A percentile compares a stretch with the other conserved stretches of the same genome.
Conservation (phyloP, 2,113 vertebrate species). For the Coturnix japonica region DNA sequence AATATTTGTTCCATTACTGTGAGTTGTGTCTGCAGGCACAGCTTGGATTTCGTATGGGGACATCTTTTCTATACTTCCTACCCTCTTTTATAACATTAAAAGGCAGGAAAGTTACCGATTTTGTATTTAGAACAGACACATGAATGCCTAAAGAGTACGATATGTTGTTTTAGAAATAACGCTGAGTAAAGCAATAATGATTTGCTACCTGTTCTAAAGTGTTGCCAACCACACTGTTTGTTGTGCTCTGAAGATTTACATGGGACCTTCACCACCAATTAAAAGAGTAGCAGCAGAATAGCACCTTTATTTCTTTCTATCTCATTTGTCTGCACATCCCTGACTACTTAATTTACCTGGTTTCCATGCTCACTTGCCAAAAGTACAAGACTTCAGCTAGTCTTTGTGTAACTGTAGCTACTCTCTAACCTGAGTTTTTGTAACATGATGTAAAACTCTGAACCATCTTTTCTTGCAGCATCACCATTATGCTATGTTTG, state of each 20-base stretch:
- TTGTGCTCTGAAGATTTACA: not conserved
- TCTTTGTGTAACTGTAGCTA: not conserved
- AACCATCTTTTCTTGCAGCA: not conserved
- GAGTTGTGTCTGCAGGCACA: not conserved
- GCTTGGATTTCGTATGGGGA: not conserved
- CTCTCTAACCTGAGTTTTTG: not conserved
- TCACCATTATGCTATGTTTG: not conserved
- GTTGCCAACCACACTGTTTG: not conserved
- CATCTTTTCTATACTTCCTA: not conserved
- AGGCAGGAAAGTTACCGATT: not conserved
- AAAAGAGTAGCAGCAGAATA: not conserved
- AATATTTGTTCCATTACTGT: conserved; percentile 17
- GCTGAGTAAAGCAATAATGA: not conserved
- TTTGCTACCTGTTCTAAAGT: not conserved
- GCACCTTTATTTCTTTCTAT: not conserved
- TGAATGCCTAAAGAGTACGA: not conserved
- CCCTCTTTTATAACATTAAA: not conserved
- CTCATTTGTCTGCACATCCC: not conserved
- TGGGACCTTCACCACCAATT: not conserved
- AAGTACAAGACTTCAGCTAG: not conserved
- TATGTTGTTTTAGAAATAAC: not conserved
- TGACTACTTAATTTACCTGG: not conserved
- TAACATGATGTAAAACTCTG: not conserved
- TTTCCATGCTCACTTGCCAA: not conserved
- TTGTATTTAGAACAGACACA: not conserved